phyloP scores from a whole-genome alignment of 2,888 invertebrate genomes.

The Exocentrus adspersus region DNA sequence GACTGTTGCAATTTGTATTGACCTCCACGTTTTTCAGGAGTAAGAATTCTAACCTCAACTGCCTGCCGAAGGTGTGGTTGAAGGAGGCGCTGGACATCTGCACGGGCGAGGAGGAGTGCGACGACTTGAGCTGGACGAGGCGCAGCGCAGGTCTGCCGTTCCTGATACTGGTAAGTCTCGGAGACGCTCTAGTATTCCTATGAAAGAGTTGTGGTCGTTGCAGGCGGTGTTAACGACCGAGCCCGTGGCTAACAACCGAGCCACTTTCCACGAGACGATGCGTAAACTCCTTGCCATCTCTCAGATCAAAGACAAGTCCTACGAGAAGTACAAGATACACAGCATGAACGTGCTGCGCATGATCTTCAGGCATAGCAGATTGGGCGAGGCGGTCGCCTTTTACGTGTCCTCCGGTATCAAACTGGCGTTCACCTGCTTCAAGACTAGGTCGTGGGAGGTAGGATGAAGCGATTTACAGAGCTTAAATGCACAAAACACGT shows the following conservation, averaged over 20 bases:
- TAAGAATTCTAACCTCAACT: constrained; percentile 61
- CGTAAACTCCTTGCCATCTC: constrained; percentile 65
- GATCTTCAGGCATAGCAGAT: constrained; percentile 78
- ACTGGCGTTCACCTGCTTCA: constrained; percentile 79
- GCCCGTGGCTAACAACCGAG: constrained; percentile 59
- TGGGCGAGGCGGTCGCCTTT: constrained; percentile 76
- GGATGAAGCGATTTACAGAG: constrained; percentile 53
- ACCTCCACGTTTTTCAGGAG: no score
- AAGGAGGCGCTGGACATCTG: constrained; percentile 69
- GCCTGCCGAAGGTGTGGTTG: constrained; percentile 75
- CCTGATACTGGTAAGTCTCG: constrained; percentile 76
- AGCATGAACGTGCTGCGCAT: constrained; percentile 88
- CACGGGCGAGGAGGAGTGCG: constrained; percentile 62
- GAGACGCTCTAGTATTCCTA: no score
- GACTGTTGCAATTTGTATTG: no score
- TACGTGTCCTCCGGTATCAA: constrained; percentile 77
- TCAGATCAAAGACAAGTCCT: constrained; percentile 51
- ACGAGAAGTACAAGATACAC: constrained; percentile 74
- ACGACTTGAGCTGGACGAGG: constrained; percentile 80
- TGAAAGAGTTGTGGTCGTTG: no score
- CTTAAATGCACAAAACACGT: neutral
- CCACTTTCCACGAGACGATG: constrained; percentile 64
- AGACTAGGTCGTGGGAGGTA: constrained; percentile 81
- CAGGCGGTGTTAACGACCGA: constrained; percentile 84
- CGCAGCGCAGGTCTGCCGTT: constrained; percentile 95